Evolutionary conservation across 2,888 invertebrate genomes (phyloP).

Genomic region (Imbricaverruca yamaguchii): DNA sequence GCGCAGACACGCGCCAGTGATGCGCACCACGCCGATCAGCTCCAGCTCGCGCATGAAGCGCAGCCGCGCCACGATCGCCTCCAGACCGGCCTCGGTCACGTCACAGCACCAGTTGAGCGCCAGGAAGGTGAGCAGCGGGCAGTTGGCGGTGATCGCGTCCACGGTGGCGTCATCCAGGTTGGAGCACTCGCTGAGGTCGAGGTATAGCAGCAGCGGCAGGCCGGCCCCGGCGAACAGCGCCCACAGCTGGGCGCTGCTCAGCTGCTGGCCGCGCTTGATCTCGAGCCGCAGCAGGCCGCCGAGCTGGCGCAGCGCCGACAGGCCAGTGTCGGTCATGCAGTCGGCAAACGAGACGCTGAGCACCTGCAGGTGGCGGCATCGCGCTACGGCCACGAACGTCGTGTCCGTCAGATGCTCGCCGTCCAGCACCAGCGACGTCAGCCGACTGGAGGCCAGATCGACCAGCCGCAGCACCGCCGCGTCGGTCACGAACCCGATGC

Average conservation of each 20-base stretch:
- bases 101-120: constrained; percentile 34
- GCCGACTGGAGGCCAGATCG: constrained; percentile 20
- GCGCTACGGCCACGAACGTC: constrained; percentile 26
- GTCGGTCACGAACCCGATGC: constrained; percentile 30
- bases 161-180: constrained; percentile 30
- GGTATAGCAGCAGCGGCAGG: constrained; percentile 25
- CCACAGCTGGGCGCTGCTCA: constrained; percentile 28
- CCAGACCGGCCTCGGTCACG: constrained; percentile 32
- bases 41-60: constrained; percentile 27
- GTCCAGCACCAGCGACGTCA: constrained; percentile 30
- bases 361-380: constrained; percentile 26
- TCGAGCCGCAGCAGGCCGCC: constrained; percentile 29
- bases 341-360: constrained; percentile 32
- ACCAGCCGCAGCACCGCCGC: constrained; percentile 27
- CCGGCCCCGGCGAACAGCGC: constrained; percentile 26
- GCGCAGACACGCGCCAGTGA: constrained; percentile 28
- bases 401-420: constrained; percentile 32
- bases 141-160: constrained; percentile 27
- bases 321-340: constrained; percentile 31
- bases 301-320: constrained; percentile 28
- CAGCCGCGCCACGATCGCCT: constrained; percentile 27
- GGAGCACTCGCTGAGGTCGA: constrained; percentile 32
- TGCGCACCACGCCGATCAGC: constrained; percentile 31
- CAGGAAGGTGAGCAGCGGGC: constrained; percentile 27
- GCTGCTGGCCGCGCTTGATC: constrained; percentile 29